Percentiles rank a stretch among this genome's conserved stretches.
Conservation (phyloP, 2,888 invertebrate genomes). For the Noctua pronuba region DNA sequence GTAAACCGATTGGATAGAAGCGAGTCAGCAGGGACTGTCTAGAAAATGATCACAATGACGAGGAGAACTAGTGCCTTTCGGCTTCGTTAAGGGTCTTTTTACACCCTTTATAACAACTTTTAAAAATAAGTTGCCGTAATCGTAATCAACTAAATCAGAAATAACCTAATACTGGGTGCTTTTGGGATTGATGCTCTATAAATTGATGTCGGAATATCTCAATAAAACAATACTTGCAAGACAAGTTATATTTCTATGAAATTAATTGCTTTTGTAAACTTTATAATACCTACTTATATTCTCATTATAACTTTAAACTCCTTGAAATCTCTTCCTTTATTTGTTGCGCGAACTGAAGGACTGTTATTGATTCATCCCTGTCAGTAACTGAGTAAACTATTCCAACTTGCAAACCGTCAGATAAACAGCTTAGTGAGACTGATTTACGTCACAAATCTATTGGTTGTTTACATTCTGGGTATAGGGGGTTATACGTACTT, state of each 20-base stretch:
- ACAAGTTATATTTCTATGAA: neutral
- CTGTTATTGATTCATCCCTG: conserved; percentile 59
- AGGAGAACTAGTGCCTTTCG: no score
- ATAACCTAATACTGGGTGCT: neutral
- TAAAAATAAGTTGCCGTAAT: neutral
- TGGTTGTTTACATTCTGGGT: conserved; percentile 27
- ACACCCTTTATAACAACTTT: no score
- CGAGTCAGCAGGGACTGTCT: neutral
- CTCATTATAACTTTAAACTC: conserved; percentile 6
- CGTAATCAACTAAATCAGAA: neutral
- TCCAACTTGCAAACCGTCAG: conserved; percentile 56
- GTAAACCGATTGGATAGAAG: neutral
- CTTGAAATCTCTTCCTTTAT: conserved; percentile 21
- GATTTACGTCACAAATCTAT: conserved; percentile 47
- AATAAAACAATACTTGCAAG: neutral
- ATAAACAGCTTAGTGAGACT: conserved; percentile 46
- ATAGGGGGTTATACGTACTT: neutral
- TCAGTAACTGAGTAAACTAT: conserved; percentile 51
- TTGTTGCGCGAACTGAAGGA: conserved; percentile 28
- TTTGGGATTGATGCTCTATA: neutral
- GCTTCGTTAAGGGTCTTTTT: no score
- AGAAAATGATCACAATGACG: no score
- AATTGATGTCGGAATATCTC: neutral
- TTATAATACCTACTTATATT: conserved; percentile 6
- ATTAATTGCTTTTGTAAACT: conserved; percentile 27